Evolutionary conservation across 1,140 invertebrate genomes (phyloP), one percentile per base, ranked within the genome.

Genomic region (Riptortus pedestris): DNA sequence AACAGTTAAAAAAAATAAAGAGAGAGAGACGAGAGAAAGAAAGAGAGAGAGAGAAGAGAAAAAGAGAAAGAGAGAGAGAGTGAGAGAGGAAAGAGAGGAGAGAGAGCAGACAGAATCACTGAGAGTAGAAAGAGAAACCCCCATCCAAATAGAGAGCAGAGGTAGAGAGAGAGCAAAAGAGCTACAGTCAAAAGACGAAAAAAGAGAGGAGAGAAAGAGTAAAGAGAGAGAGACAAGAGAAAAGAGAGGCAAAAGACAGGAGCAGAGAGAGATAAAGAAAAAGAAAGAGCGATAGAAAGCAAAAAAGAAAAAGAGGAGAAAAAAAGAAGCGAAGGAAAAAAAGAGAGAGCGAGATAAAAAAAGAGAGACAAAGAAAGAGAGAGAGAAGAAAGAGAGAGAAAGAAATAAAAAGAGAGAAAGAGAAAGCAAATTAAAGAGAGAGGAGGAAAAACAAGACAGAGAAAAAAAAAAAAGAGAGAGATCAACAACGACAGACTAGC

Each of bases 201-300:
- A n/a, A n/a, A n/a, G n/a, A n/a, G n/a, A n/a, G 18, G 48, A n/a
- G 48, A 51, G 26, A 26, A 26, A n/a, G 52, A 14, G 18, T n/a
- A n/a, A n/a, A 57, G 52, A 22, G 26, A 57, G 28, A 60, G 31
- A 20, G n/a, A 38, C 28, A 16, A 43, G 28, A 33, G 59, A 38
- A 20, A 38, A 60, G 59, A 38, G 29, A 24, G 59, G 20, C 28
- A 60, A 31, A 24, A 20, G 12, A 31, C 14, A 20, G 20, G 28
- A 60, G 29, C 31, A 31, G 20, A 14, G 20, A n/a, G 18, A 20
- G 20, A n/a, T 16, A 3, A 33, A 18, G 29, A 18, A 24, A 38
- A 16, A 24, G 20, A 20, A 24, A 24, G n/a, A 38, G 3, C 4
- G 20, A 38, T 3, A 18, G 12, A 20, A 18, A 11, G 11, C 2